Evolutionary conservation across 1,140 invertebrate genomes (phyloP).

Genomic region (Gryllus bimaculatus): DNA sequence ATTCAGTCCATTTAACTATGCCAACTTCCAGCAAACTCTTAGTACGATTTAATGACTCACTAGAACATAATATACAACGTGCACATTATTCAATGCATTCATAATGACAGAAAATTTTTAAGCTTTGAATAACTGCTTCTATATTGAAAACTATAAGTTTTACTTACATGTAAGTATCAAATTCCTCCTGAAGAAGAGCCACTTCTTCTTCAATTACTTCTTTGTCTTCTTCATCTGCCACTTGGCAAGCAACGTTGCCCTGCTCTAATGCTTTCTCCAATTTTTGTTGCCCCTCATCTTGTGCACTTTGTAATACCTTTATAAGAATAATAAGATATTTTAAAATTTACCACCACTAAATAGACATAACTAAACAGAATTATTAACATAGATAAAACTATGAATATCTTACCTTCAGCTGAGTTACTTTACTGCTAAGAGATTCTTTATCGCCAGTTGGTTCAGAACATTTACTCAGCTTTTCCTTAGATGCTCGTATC

Average conservation of each 20-base stretch:
- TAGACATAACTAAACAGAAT: neutral
- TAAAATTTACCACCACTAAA: neutral
- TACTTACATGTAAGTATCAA: conserved; percentile 68
- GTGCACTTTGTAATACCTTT: conserved; percentile 62
- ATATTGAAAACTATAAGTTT: neutral
- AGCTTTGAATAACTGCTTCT: neutral
- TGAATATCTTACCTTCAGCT: conserved; percentile 49
- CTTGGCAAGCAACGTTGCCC: conserved; percentile 70
- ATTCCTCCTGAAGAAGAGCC: conserved; percentile 77
- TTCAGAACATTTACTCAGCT: conserved; percentile 85
- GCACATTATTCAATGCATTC: neutral
- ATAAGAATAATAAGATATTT: neutral
- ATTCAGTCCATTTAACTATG: conserved; percentile 91
- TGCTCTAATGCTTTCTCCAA: conserved; percentile 69
- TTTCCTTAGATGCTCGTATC: conserved; percentile 80
- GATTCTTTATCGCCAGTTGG: conserved; percentile 89
- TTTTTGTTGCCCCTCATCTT: conserved; percentile 70
- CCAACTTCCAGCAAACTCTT: conserved; percentile 78
- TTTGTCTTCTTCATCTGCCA: conserved; percentile 74
- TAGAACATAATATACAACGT: conserved; percentile 28
- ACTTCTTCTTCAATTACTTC: conserved; percentile 88
- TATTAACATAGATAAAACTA: conserved; percentile 6
- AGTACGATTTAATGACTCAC: conserved; percentile 62
- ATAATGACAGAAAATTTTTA: neutral
- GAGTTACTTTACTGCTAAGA: conserved; percentile 70